Percentiles rank a stretch among this genome's conserved stretches.
These are phyloP conservation scores for Sycophila texana DNA, from an alignment of 2,888 invertebrate genomes.

Conservation along the genomic window DNA sequence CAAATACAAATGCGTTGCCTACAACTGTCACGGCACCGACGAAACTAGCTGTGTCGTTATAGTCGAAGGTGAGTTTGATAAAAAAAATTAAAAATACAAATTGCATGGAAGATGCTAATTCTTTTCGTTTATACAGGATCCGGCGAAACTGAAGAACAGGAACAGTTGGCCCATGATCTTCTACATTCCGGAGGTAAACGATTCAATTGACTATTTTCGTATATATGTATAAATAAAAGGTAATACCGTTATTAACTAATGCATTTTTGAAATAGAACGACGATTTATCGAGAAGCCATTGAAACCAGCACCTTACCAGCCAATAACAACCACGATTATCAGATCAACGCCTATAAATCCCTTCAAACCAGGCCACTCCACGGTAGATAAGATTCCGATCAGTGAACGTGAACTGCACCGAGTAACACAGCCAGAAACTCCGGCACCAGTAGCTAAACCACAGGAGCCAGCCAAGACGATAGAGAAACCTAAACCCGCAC, in stretches of 20 bases:
- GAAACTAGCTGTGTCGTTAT: constrained; percentile 97
- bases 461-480: constrained; percentile 18
- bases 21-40: constrained; percentile 94
- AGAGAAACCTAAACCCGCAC: constrained; percentile 7
- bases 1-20: constrained; percentile 95
- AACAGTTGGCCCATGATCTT: constrained; percentile 90
- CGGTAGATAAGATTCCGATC: constrained; percentile 50
- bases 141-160: constrained; percentile 88
- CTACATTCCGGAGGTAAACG: constrained; percentile 86
- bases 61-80: constrained; percentile 86
- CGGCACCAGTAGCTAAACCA: constrained; percentile 20
- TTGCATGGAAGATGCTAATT: constrained; percentile 6
- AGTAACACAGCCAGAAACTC: constrained; percentile 47
- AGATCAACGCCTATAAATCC: constrained; percentile 50
- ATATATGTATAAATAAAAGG: not conserved
- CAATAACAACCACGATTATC: constrained; percentile 76
- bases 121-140: constrained; percentile 77
- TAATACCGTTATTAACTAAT: not conserved
- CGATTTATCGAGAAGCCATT: constrained; percentile 91
- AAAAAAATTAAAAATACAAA: not conserved
- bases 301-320: constrained; percentile 86
- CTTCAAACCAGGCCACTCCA: constrained; percentile 76
- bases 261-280: constrained; percentile 78
- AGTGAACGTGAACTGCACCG: constrained; percentile 52
- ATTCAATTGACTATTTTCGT: not conserved